Conservation (phyloP, 2,888 invertebrate genomes). For the Cyaniris semiargus region DNA sequence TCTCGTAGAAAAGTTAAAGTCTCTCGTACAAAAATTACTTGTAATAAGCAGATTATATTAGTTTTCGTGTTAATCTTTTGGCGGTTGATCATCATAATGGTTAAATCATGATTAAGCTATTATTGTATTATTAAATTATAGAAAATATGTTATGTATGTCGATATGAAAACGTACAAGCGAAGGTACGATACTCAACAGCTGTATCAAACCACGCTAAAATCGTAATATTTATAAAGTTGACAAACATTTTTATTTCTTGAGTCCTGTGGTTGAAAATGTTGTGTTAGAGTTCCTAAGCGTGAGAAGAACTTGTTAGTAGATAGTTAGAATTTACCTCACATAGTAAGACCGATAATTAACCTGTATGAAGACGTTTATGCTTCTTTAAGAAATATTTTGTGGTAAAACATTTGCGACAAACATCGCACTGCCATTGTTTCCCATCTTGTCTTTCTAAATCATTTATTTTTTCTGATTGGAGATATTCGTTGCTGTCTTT, state of each 20-base stretch:
- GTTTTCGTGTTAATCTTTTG: not conserved
- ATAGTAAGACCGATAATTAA: conserved; percentile 74
- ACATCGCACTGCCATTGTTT: conserved; percentile 94
- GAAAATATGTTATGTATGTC: not conserved
- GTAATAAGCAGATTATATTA: not conserved
- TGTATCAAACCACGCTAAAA: not conserved
- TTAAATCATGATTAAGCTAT: not conserved
- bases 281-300: not conserved
- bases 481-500: conserved; percentile 45
- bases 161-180: not conserved
- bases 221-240: not conserved
- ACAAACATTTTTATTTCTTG: not conserved
- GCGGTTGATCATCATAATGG: not conserved
- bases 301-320: conserved; percentile 60
- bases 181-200: not conserved
- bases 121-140: not conserved
- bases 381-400: conserved; percentile 93
- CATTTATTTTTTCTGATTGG: conserved; percentile 46
- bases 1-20: not conserved
- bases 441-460: conserved; percentile 75
- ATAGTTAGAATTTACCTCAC: conserved; percentile 63
- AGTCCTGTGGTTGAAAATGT: not conserved
- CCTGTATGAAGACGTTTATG: conserved; percentile 93
- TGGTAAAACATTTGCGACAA: conserved; percentile 91
- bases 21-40: not conserved